These are phyloP conservation scores for Chaetodon trifasciatus DNA, from an alignment of 2,797 vertebrate species.

Conservation along the genomic window DNA sequence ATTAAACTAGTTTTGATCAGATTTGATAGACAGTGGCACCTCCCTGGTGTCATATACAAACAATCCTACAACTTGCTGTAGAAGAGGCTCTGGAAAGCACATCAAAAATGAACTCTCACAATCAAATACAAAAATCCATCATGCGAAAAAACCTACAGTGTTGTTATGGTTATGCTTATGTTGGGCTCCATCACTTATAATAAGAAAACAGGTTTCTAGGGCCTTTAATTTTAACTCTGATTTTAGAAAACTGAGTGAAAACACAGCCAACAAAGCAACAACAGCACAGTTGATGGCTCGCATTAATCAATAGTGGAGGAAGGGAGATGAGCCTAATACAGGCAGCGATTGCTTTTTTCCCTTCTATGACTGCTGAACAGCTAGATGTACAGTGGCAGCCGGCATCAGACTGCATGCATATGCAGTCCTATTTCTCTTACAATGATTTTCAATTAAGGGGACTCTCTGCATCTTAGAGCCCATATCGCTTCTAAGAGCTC, in stretches of 20 bases:
- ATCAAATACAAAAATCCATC: neutral
- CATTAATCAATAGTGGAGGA: constrained; percentile 22
- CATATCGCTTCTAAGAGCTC: constrained; percentile 1
- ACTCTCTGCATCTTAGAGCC: constrained; percentile 20
- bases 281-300: neutral
- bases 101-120: neutral
- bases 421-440: constrained; percentile 22
- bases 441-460: constrained; percentile 41
- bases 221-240: neutral
- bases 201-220: neutral
- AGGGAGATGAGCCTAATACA: neutral
- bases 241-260: constrained; percentile 1
- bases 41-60: no score
- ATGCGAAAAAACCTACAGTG: neutral
- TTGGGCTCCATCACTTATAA: neutral
- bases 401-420: constrained; percentile 15
- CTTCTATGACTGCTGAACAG: neutral
- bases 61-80: no score
- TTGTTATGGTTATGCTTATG: no score
- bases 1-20: neutral
- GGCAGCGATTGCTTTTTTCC: neutral
- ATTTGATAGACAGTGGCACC: neutral
- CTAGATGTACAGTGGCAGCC: constrained; percentile 8
- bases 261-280: neutral
- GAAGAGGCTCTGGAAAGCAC: neutral